These are phyloP conservation scores for Halocaridina rubra DNA, from an alignment of 2,888 invertebrate species.

Conservation along the genomic window DNA sequence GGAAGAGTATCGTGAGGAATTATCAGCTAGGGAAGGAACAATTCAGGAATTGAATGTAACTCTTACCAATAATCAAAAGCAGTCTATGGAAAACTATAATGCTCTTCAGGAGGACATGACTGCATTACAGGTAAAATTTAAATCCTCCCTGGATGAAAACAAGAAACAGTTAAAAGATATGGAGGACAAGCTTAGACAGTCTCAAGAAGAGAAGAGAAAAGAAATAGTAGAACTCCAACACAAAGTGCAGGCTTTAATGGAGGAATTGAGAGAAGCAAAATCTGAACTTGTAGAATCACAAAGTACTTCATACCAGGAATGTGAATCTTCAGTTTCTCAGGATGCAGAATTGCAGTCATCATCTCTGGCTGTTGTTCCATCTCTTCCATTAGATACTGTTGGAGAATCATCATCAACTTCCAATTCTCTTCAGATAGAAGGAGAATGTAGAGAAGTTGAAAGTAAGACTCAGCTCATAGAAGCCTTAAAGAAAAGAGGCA, in stretches of 20 bases:
- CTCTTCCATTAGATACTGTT: not conserved
- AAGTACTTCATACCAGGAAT: not conserved
- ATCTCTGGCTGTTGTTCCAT: not conserved
- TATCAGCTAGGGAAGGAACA: slow-evolving; percentile 57
- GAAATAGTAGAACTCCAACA: slow-evolving; percentile 38
- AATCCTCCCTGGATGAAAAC: slow-evolving; percentile 48
- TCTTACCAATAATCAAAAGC: slow-evolving; percentile 62
- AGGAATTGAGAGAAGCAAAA: slow-evolving; percentile 21
- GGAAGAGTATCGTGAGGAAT: slow-evolving; percentile 52
- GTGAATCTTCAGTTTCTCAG: not conserved
- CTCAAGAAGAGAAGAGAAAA: slow-evolving; percentile 31
- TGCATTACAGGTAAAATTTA: slow-evolving; percentile 47
- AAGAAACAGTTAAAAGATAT: slow-evolving; percentile 64
- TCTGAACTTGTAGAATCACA: not conserved
- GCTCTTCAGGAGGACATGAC: slow-evolving; percentile 56
- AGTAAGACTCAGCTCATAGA: slow-evolving; percentile 20
- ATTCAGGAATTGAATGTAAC: slow-evolving; percentile 59
- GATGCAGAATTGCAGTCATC: not conserved
- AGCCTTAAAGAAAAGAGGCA: slow-evolving; percentile 12
- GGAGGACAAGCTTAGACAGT: slow-evolving; percentile 61
- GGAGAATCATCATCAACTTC: not conserved
- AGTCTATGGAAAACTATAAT: slow-evolving; percentile 60
- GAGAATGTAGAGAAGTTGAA: slow-evolving; percentile 8
- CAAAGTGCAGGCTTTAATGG: slow-evolving; percentile 17
- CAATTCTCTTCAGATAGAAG: slow-evolving; percentile 7